Evolutionary conservation across 2,797 vertebrate genomes (phyloP).

Genomic region (Otolemur crassicaudatus): DNA sequence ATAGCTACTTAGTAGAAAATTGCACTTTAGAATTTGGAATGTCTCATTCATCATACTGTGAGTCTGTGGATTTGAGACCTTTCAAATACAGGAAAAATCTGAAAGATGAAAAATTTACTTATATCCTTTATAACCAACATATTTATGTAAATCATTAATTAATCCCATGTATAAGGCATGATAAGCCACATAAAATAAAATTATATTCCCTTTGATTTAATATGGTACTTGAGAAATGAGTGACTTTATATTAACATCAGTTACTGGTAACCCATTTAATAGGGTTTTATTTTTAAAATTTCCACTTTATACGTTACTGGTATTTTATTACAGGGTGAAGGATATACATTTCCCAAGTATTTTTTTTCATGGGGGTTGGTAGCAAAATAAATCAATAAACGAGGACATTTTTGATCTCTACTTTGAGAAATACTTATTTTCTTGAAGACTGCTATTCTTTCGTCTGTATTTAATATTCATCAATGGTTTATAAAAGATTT

Average conservation of each 20-base stretch:
- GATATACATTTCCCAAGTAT: background rate
- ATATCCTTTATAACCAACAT: background rate
- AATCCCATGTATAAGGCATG: background rate
- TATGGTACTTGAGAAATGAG: background rate
- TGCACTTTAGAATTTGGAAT: background rate
- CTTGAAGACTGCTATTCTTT: background rate
- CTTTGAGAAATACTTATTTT: background rate
- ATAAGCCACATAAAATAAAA: background rate
- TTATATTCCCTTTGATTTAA: background rate
- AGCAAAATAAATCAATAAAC: background rate
- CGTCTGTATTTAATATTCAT: background rate
- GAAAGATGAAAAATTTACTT: background rate
- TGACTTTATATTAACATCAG: background rate
- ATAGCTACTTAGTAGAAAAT: background rate
- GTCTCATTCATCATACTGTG: background rate
- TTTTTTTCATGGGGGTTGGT: background rate
- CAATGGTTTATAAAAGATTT: background rate
- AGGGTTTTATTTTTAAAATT: background rate
- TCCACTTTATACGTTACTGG: background rate
- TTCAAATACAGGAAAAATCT: background rate
- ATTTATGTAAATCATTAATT: background rate
- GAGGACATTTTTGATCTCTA: background rate
- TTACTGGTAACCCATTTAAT: background rate
- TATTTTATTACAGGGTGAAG: background rate
- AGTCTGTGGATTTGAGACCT: background rate